Conservation (phyloP, 2,888 invertebrate genomes). For the Neria commutata region DNA sequence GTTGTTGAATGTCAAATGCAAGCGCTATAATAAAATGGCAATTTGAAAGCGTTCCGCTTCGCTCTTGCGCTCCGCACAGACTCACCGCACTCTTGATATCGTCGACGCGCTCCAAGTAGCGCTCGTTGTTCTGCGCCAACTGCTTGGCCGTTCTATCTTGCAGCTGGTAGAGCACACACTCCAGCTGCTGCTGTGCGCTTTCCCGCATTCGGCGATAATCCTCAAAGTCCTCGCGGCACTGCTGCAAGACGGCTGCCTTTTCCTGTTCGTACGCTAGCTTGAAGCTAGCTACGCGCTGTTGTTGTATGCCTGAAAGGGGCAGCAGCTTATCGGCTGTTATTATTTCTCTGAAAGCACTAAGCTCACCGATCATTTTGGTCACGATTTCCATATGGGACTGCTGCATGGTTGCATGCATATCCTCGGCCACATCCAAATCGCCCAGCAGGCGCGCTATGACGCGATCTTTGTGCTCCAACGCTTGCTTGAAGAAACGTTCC, state of each 20-base stretch:
- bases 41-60: not conserved
- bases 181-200: constrained; percentile 66
- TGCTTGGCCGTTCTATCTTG: constrained; percentile 60
- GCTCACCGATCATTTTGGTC: constrained; percentile 71
- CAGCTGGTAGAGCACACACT: constrained; percentile 67
- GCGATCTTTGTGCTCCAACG: constrained; percentile 72
- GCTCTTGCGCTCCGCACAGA: too few species aligned
- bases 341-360: not conserved
- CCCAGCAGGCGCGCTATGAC: constrained; percentile 69
- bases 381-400: constrained; percentile 76
- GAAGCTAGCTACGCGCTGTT: constrained; percentile 66
- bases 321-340: not conserved
- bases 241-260: constrained; percentile 65
- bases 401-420: constrained; percentile 75
- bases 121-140: constrained; percentile 58
- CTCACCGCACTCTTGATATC: constrained; percentile 64
- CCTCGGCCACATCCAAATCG: constrained; percentile 74
- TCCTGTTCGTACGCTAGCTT: constrained; percentile 66
- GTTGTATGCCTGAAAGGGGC: constrained; percentile 67
- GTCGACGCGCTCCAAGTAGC: constrained; percentile 64
- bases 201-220: constrained; percentile 64
- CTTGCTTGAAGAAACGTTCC: constrained; percentile 55
- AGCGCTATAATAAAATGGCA: constrained; percentile 2
- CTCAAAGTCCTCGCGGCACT: constrained; percentile 66
- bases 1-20: not conserved